Conservation (phyloP, 1,140 invertebrate genomes). For the Hydropsyche tenuis region DNA sequence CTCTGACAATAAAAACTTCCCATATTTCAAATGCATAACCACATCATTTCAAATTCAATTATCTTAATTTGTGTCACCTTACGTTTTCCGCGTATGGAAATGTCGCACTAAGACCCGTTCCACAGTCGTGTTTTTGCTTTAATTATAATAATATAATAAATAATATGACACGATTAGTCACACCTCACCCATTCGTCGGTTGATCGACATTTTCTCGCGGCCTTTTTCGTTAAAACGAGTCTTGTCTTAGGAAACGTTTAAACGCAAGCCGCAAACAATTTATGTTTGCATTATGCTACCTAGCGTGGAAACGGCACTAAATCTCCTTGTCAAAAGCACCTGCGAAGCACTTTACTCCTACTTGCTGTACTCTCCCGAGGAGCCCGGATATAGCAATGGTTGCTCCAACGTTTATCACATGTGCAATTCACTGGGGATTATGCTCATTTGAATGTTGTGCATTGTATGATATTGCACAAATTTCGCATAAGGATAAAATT, state of each 20-base stretch:
- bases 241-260: constrained; percentile 11
- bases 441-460: no score
- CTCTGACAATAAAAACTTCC: no score
- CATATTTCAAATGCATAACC: no score
- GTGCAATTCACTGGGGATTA: no score
- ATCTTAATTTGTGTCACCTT: neutral
- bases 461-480: no score
- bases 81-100: neutral
- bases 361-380: neutral
- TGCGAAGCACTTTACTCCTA: constrained; percentile 31
- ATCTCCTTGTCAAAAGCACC: constrained; percentile 29
- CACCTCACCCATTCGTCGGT: neutral
- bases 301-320: constrained; percentile 34
- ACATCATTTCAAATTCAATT: no score
- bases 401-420: no score
- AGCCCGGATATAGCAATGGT: no score
- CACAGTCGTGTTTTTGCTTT: no score
- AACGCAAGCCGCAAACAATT: constrained; percentile 23
- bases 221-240: constrained; percentile 4
- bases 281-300: constrained; percentile 33
- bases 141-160: neutral
- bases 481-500: no score
- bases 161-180: constrained; percentile 6
- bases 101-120: neutral
- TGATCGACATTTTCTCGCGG: constrained; percentile 23